Evolutionary conservation across 2,113 vertebrate genomes (phyloP).

Genomic region (Heterochromis multidens): DNA sequence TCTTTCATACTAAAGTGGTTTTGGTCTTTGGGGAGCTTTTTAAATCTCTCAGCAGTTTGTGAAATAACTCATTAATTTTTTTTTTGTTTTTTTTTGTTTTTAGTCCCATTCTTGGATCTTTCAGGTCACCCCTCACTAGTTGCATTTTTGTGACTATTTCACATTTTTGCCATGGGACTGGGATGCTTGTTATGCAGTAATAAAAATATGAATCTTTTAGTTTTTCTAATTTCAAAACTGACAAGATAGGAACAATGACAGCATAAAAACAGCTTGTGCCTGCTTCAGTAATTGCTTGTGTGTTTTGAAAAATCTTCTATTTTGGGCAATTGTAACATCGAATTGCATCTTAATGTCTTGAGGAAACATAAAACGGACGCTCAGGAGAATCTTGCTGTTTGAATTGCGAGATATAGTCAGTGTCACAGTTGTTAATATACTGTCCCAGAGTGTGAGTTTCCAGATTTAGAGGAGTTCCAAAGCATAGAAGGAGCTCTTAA

Average conservation of each 20-base stretch:
- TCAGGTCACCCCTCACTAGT: no score
- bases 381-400: neutral
- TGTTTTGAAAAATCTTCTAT: neutral
- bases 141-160: neutral
- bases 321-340: neutral
- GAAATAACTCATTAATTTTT: no score
- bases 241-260: fast-evolving
- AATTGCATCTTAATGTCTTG: neutral
- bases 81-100: no score
- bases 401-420: neutral
- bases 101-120: no score
- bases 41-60: neutral
- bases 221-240: neutral
- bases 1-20: neutral
- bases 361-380: neutral
- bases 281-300: fast-evolving
- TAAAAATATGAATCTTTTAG: fast-evolving
- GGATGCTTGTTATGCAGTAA: fast-evolving
- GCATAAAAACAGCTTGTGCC: neutral
- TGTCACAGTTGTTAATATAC: neutral
- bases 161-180: neutral
- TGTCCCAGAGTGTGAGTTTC: neutral
- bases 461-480: neutral
- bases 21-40: neutral
- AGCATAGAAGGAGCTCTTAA: neutral